Conservation (phyloP, 2,888 invertebrate species). For the Melolontha melolontha region DNA sequence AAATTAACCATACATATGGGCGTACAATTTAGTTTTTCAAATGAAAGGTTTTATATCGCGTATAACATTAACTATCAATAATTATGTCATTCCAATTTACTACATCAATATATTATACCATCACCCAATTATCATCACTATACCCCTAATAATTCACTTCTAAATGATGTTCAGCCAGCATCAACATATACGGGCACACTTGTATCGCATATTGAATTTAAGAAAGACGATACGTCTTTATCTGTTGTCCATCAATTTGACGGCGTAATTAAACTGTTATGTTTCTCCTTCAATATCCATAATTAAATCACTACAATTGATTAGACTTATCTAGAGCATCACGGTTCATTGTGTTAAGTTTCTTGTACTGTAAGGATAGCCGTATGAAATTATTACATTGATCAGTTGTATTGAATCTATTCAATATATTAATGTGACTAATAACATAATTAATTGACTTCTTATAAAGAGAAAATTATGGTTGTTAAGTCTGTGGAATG, state of each 20-base stretch:
- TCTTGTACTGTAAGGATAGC: no score
- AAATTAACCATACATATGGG: no score
- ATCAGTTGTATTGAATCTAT: no score
- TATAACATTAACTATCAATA: constrained; percentile 2
- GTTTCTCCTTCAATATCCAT: constrained; percentile 8
- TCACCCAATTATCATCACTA: not conserved
- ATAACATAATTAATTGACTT: no score
- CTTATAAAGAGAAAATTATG: no score
- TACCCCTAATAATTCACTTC: constrained; percentile 34
- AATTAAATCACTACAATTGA: constrained; percentile 36
- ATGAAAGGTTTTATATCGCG: no score
- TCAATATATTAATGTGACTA: no score
- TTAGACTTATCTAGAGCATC: constrained; percentile 24
- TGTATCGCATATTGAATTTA: constrained; percentile 26
- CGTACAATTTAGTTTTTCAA: no score
- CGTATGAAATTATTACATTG: constrained; percentile 28
- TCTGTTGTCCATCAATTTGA: constrained; percentile 30
- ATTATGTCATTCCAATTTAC: constrained; percentile 31
- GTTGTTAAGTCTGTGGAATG: no score
- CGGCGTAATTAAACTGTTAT: constrained; percentile 35
- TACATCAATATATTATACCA: constrained; percentile 1
- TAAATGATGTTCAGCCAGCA: constrained; percentile 16
- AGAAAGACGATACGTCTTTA: constrained; percentile 30
- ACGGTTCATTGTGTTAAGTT: not conserved
- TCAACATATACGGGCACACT: constrained; percentile 22